These are phyloP conservation scores for Mixornis gularis DNA, from an alignment of 2,113 vertebrate species.

Conservation along the genomic window DNA sequence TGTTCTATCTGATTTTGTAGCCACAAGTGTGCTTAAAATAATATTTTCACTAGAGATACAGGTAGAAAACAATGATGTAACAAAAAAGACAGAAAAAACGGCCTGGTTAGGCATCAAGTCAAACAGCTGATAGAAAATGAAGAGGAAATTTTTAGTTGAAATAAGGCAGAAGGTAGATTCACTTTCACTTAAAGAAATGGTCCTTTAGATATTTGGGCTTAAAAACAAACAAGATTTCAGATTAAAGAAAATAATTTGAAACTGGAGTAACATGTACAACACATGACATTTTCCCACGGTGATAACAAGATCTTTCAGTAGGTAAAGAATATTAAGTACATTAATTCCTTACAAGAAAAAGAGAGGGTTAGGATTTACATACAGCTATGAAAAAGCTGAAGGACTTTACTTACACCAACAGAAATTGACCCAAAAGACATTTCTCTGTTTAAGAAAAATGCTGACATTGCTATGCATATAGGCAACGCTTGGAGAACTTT, in stretches of 20 bases:
- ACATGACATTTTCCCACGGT: background rate
- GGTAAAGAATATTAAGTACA: background rate
- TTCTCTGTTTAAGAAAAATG: background rate
- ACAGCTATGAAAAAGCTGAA: background rate
- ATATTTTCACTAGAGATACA: background rate
- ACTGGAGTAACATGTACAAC: background rate
- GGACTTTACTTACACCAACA: background rate
- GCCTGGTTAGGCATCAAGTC: background rate
- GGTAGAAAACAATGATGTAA: background rate
- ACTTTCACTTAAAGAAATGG: background rate
- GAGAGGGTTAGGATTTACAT: background rate
- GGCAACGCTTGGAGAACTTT: background rate
- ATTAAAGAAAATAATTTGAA: background rate
- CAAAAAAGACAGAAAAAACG: background rate
- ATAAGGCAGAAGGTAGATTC: background rate
- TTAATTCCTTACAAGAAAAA: background rate
- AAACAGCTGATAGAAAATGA: background rate
- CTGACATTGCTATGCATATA: background rate
- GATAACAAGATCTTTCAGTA: background rate
- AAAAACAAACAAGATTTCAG: background rate
- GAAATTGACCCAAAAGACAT: background rate
- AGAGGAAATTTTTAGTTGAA: background rate
- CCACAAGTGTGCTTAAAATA: background rate
- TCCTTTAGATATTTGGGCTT: background rate
- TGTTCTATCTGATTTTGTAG: background rate